phyloP scores from a whole-genome alignment of 2,888 invertebrate genomes.

The Steinernema carpocapsae region DNA sequence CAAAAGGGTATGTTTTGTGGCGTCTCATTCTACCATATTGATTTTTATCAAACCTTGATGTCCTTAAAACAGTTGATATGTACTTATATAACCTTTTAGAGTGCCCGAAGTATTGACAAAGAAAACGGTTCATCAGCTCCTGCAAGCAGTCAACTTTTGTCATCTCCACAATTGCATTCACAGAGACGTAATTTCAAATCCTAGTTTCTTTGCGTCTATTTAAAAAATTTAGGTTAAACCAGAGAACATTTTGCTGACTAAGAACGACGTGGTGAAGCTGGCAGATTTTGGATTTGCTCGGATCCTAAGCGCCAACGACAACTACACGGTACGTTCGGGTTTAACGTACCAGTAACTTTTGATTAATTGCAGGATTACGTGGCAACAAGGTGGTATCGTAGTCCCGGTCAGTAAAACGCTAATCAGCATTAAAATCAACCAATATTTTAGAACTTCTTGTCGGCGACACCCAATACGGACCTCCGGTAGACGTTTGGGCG shows the following conservation, averaged over 20 bases:
- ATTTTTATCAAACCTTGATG: too few species aligned
- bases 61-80: too few species aligned
- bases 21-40: too few species aligned
- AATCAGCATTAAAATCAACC: neutral
- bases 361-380: constrained; percentile 95
- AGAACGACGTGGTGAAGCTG: constrained; percentile 89
- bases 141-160: constrained; percentile 93
- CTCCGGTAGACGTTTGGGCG: constrained; percentile 94
- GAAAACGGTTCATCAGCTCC: constrained; percentile 91
- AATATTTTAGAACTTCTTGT: constrained; percentile 81
- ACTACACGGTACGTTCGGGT: constrained; percentile 4
- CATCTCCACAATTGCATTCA: constrained; percentile 81
- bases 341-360: constrained; percentile 7
- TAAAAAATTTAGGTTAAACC: constrained; percentile 89
- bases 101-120: constrained; percentile 85
- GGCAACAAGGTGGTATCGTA: constrained; percentile 96
- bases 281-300: constrained; percentile 99
- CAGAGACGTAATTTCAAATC: constrained; percentile 50
- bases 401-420: constrained; percentile 74
- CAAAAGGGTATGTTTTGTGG: constrained; percentile 77
- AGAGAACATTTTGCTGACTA: constrained; percentile 93
- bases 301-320: constrained; percentile 76
- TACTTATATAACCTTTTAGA: too few species aligned
- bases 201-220: neutral
- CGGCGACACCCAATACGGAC: constrained; percentile 82